These are phyloP conservation scores for Drosophila asahinai DNA, from an alignment of 1,140 invertebrate genomes.

Conservation along the genomic window DNA sequence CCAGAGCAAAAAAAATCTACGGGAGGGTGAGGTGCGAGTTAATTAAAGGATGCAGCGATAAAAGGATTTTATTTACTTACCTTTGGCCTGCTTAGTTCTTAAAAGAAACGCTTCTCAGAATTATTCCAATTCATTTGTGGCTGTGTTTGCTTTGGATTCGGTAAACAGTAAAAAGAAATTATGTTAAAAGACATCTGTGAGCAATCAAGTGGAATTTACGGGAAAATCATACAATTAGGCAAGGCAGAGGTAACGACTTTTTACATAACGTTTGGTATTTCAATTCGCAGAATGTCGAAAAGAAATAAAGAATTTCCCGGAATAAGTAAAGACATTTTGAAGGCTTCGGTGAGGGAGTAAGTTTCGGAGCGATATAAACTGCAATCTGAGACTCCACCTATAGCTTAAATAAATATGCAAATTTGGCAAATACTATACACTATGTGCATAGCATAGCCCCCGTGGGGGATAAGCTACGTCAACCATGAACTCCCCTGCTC, in stretches of 20 bases:
- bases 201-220: not conserved
- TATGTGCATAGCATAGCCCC: conserved; percentile 6
- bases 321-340: not conserved
- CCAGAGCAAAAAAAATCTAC: conserved; percentile 31
- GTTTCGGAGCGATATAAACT: not conserved
- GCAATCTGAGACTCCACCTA: not conserved
- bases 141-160: not conserved
- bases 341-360: too few relatives aligned
- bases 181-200: not conserved
- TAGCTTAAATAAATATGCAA: conserved; percentile 30
- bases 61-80: conserved; percentile 27
- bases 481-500: conserved; percentile 1
- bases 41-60: conserved; percentile 29
- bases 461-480: conserved; percentile 7
- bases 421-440: conserved; percentile 14
- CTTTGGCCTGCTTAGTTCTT: conserved; percentile 2
- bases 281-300: not conserved
- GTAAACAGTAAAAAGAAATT: not conserved
- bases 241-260: not conserved
- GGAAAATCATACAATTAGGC: not conserved
- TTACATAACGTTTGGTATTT: too few relatives aligned
- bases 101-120: not conserved
- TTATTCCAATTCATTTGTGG: not conserved
- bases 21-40: not conserved
- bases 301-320: not conserved